Evolutionary conservation across 2,888 invertebrate genomes (phyloP), one percentile per base, ranked within the genome.

Genomic region (Andrena bucephala): DNA sequence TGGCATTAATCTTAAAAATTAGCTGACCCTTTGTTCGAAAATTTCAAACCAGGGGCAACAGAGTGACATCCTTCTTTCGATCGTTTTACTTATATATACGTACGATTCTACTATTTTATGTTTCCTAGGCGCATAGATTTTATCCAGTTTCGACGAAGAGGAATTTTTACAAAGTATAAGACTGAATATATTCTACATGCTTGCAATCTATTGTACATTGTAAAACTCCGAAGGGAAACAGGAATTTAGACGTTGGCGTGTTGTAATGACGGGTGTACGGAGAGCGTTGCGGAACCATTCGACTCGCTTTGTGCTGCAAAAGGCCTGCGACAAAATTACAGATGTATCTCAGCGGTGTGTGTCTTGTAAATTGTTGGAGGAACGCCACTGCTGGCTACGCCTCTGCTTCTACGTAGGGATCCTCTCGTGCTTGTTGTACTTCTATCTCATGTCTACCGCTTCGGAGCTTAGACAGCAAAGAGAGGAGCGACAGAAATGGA

Each of bases 381-480:
- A 27, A 4, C 42, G 31, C 31, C 48, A 13, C 60, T 33, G 72
- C 82, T 76, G 67, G 75, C 83, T 82, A 76, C 67, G 82, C 36
- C 83, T 82, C 70, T 75, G 83, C 70, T 74, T 74, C 27, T 69
- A 85, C 68, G 75, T 86, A 87, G 81, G 83, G 79, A 85, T 87
- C 74, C 81, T 79, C 85, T 88, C 74, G 77, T 77, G 86, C 87
- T 87, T 85, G 83, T 87, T 88, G 89, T 90, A 89, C 80, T 90
- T 90, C 81, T 81, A 85, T 87, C 87, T 91, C 83, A 54, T 0
- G 13, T 42, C 10, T 5, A 10, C 16, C 48, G 6, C n/a, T 16
- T 5, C 16, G 16, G 0, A 59, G 10, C 27, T 31, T 31, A 67
- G 42, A 4, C 13, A 4, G 42, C 13, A 42, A 13, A 16, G 16